A percentile compares a stretch with the other conserved stretches of the same genome.
Evolutionary conservation across 2,113 vertebrate species (phyloP).

Genomic region (Peucedramus taeniatus): DNA sequence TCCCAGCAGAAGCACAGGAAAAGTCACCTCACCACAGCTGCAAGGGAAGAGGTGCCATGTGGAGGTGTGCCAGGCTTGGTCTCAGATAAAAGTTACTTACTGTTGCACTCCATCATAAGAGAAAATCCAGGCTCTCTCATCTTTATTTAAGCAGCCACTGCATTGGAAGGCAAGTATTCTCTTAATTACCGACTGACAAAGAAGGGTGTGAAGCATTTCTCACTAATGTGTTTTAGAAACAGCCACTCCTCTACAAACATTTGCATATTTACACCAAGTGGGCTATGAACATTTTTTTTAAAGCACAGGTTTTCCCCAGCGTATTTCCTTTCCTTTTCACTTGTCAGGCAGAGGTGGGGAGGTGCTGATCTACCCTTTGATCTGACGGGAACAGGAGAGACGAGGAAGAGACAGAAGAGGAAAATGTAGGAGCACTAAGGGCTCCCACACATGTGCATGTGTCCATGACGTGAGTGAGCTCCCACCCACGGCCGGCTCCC

Average conservation of each 20-base stretch:
- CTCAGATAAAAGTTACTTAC: not conserved
- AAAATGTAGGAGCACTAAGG: not conserved
- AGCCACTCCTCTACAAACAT: not conserved
- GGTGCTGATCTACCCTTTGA: not conserved
- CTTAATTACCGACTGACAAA: not conserved
- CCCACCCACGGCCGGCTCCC: not conserved
- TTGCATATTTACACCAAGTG: not conserved
- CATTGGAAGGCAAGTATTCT: not conserved
- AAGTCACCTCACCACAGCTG: not conserved
- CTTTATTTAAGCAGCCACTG: not conserved
- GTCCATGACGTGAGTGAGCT: not conserved
- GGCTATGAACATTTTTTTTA: not conserved
- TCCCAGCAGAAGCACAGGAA: not conserved
- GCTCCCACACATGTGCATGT: not conserved
- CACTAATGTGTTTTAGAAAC: not conserved
- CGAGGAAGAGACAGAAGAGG: not conserved
- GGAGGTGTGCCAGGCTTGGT: not conserved
- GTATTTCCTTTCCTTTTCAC: not conserved
- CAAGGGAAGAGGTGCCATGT: not conserved
- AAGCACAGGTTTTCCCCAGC: not conserved
- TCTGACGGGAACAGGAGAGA: not conserved
- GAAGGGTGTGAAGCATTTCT: slow-evolving; percentile 15
- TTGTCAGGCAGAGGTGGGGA: not conserved
- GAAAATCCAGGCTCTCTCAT: not conserved
- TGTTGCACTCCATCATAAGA: not conserved